Evolutionary conservation across 2,888 invertebrate species (phyloP).

Genomic region (Drosophila cracens): DNA sequence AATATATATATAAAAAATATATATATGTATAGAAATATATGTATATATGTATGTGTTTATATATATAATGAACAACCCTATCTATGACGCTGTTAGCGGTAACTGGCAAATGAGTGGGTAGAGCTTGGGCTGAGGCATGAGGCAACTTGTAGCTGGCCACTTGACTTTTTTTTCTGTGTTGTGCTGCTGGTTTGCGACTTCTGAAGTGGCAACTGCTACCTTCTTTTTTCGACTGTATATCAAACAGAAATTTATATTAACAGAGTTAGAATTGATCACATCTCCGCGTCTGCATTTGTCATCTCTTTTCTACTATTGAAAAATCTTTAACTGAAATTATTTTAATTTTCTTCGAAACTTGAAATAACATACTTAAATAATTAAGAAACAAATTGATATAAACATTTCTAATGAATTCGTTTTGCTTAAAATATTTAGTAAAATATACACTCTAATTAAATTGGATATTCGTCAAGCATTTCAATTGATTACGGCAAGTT

Average conservation of each 20-base stretch:
- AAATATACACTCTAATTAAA: neutral
- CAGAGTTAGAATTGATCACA: neutral
- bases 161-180: conserved; percentile 30
- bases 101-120: conserved; percentile 42
- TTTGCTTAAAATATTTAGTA: neutral
- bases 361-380: neutral
- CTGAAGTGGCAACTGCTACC: conserved; percentile 13
- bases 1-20: neutral
- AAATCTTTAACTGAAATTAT: neutral
- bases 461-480: neutral
- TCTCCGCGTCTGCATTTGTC: neutral
- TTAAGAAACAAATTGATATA: neutral
- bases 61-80: conserved; percentile 42
- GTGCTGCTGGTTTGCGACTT: neutral
- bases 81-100: conserved; percentile 68
- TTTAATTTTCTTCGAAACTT: neutral
- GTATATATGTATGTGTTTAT: neutral
- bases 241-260: neutral
- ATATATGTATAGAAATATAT: neutral
- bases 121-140: conserved; percentile 16
- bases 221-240: neutral
- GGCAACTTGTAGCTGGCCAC: conserved; percentile 38
- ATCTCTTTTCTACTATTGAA: neutral
- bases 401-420: no score
- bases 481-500: neutral